Percentiles rank a stretch among this genome's conserved stretches.
Evolutionary conservation across 2,797 vertebrate species (phyloP).

Genomic region (Sebastes vulpes): DNA sequence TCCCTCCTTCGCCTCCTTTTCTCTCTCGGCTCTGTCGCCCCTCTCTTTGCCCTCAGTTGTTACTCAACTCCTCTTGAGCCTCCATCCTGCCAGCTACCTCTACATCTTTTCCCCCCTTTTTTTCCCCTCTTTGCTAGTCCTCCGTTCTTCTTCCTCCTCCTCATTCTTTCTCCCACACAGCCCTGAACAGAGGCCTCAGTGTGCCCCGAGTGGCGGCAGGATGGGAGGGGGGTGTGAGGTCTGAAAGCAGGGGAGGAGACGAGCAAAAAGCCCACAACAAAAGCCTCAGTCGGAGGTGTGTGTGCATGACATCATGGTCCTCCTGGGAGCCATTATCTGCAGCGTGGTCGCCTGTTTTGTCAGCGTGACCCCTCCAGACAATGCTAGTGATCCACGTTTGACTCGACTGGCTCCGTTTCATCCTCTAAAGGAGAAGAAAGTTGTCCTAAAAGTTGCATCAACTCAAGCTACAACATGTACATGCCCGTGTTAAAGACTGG

Average conservation of each 20-base stretch:
- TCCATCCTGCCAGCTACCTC: slow-evolving; percentile 11
- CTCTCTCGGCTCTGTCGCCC: slow-evolving; percentile 11
- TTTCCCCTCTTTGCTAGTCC: slow-evolving; percentile 12
- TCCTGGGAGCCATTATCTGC: slow-evolving; percentile 32
- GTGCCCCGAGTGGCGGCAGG: slow-evolving; percentile 54
- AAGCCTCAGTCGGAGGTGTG: slow-evolving; percentile 31
- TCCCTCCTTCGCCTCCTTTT: slow-evolving; percentile 1
- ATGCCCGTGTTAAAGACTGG: background rate
- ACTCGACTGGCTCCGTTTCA: background rate
- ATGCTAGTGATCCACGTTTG: background rate
- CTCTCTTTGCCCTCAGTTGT: slow-evolving; percentile 28
- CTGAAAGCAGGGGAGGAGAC: slow-evolving; percentile 38
- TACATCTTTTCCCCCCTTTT: background rate
- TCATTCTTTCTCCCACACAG: slow-evolving; percentile 30
- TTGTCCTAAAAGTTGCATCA: background rate
- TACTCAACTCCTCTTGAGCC: slow-evolving; percentile 1
- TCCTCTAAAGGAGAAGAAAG: background rate
- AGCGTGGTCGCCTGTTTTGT: background rate
- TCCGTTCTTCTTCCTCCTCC: slow-evolving; percentile 7
- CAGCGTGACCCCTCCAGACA: background rate
- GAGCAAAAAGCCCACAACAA: slow-evolving; percentile 40
- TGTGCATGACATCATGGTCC: slow-evolving; percentile 41
- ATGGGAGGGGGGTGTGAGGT: slow-evolving; percentile 15
- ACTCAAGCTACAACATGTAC: background rate
- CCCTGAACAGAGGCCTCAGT: slow-evolving; percentile 77